Evolutionary conservation across 1,140 invertebrate genomes (phyloP).

Genomic region (Dendrolimus punctatus): DNA sequence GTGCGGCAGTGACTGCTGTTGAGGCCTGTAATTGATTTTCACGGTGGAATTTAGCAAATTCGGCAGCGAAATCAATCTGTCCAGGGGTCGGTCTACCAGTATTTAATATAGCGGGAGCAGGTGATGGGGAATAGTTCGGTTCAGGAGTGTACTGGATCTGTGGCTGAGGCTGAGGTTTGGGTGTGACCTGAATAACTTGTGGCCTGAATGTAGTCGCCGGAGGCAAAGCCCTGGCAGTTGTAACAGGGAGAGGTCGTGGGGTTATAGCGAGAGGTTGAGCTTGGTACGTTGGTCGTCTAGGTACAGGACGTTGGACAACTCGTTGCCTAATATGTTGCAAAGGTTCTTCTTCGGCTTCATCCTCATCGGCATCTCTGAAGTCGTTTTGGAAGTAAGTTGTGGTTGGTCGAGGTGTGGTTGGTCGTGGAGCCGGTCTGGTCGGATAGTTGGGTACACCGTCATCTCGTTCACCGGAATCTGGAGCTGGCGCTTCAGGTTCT

Average conservation of each 20-base stretch:
- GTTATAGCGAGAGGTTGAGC: conserved; percentile 73
- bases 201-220: conserved; percentile 79
- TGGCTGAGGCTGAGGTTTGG: conserved; percentile 67
- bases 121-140: conserved; percentile 54
- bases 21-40: conserved; percentile 77
- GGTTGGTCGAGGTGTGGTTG: conserved; percentile 73
- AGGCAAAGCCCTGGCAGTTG: conserved; percentile 75
- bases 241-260: conserved; percentile 74
- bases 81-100: conserved; percentile 45
- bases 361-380: conserved; percentile 76
- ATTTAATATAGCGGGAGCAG: conserved; percentile 46
- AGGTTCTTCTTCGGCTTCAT: conserved; percentile 73
- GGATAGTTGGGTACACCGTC: conserved; percentile 78
- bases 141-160: conserved; percentile 74
- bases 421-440: conserved; percentile 68
- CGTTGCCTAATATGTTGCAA: conserved; percentile 67
- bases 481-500: conserved; percentile 45
- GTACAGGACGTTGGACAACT: conserved; percentile 56
- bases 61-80: conserved; percentile 80
- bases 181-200: conserved; percentile 75
- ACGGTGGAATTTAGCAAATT: conserved; percentile 84
- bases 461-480: conserved; percentile 73
- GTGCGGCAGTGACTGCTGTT: conserved; percentile 46
- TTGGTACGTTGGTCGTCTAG: conserved; percentile 59
- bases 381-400: conserved; percentile 79